Conservation (phyloP, 92 coral and sea anemone genomes). For the Phenganax marumi region DNA sequence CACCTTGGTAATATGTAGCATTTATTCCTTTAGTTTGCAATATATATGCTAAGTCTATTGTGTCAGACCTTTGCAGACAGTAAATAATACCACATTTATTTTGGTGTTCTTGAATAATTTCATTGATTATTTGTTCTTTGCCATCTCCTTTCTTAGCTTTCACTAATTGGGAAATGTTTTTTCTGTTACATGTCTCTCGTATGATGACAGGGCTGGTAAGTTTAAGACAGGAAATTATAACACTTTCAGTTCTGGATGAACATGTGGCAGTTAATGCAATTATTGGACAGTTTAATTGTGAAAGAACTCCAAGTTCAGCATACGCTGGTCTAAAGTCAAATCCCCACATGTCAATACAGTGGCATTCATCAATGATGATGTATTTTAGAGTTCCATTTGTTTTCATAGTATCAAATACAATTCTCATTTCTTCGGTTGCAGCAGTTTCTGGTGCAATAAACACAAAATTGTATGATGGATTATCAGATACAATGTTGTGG, state of each 20-base stretch:
- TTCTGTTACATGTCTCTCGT: constrained; percentile 23
- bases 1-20: constrained; percentile 56
- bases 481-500: not conserved
- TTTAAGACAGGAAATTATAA: constrained; percentile 6
- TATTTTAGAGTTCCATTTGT: constrained; percentile 19
- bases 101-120: constrained; percentile 34
- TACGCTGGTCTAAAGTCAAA: constrained; percentile 63
- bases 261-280: constrained; percentile 48
- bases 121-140: constrained; percentile 45
- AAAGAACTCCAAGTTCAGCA: constrained; percentile 45
- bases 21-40: constrained; percentile 48
- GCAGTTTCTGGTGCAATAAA: not conserved
- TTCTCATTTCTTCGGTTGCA: not conserved
- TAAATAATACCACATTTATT: not conserved
- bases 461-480: too few relatives aligned
- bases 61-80: not conserved
- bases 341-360: constrained; percentile 67
- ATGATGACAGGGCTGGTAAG: constrained; percentile 18
- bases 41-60: constrained; percentile 29
- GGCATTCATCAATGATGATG: constrained; percentile 62
- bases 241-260: constrained; percentile 30
- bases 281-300: constrained; percentile 16
- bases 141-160: constrained; percentile 9
- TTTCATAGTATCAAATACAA: not conserved
- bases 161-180: constrained; percentile 36